Percentiles rank a stretch among this genome's conserved stretches.
Evolutionary conservation across 2,797 vertebrate genomes (phyloP).

Genomic region (Hyperoplus lanceolatus): DNA sequence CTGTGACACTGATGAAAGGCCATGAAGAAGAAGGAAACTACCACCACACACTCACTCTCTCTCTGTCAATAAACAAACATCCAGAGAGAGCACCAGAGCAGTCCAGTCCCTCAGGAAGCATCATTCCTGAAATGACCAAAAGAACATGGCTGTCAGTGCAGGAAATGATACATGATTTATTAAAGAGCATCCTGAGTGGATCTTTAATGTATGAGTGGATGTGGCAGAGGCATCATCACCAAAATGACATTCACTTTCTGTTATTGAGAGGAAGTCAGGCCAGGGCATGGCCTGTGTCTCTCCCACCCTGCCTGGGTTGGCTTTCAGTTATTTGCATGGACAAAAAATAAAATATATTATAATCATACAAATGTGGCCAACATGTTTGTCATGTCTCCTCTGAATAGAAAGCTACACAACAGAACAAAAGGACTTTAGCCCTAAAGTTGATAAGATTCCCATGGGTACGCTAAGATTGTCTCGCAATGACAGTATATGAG

Average conservation of each 20-base stretch:
- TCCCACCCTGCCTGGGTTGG: slow-evolving; percentile 1
- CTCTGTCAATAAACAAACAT: slow-evolving; percentile 1
- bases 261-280: neutral
- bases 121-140: slow-evolving; percentile 73
- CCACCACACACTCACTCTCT: neutral
- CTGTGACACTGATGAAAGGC: no score
- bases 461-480: no score
- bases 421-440: neutral
- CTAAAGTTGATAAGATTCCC: neutral
- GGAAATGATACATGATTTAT: slow-evolving; percentile 28
- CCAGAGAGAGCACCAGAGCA: slow-evolving; percentile 1
- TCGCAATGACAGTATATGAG: no score
- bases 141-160: slow-evolving; percentile 44
- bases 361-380: neutral
- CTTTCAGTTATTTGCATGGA: neutral
- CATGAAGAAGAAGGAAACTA: neutral
- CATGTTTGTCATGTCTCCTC: neutral
- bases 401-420: neutral
- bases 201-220: slow-evolving; percentile 29
- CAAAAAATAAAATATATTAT: neutral
- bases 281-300: slow-evolving; percentile 3
- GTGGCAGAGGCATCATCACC: neutral
- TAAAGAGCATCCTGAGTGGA: slow-evolving; percentile 15
- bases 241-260: slow-evolving; percentile 13
- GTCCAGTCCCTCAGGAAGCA: slow-evolving; percentile 11